Conservation (phyloP, 2,797 vertebrate species). For the Chaetophractus vellerosus region DNA sequence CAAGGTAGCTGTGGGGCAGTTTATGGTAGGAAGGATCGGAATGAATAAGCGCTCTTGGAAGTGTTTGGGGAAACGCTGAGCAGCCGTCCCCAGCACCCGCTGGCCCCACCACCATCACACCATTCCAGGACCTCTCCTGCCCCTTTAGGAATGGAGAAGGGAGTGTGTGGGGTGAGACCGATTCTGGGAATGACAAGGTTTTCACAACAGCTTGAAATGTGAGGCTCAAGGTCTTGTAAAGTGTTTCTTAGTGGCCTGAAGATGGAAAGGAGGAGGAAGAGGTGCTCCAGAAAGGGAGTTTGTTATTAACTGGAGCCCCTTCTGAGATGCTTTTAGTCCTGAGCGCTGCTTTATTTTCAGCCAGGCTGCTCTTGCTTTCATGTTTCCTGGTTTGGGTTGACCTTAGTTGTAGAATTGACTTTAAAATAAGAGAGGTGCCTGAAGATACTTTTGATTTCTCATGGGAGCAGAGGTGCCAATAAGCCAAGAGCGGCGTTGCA, state of each 20-base stretch:
- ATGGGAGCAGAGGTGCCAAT: not conserved
- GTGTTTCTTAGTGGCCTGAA: not conserved
- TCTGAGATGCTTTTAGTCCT: not conserved
- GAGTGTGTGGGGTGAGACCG: not conserved
- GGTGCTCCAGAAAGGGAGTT: not conserved
- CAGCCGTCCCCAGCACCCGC: not conserved
- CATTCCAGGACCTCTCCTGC: not conserved
- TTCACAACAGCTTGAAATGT: not conserved
- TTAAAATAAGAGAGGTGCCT: not conserved
- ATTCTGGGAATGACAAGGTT: not conserved
- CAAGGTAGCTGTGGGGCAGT: not conserved
- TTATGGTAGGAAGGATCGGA: not conserved
- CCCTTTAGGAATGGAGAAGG: too few species aligned
- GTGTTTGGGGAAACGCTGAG: not conserved
- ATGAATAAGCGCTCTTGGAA: too few species aligned
- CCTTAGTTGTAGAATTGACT: not conserved
- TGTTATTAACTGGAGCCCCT: rapidly evolving
- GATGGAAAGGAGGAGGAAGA: not conserved
- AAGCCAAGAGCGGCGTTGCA: not conserved
- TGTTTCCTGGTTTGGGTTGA: rapidly evolving
- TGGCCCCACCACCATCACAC: too few species aligned
- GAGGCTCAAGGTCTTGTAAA: not conserved
- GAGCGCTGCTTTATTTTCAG: not conserved
- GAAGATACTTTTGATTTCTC: not conserved
- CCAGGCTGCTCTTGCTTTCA: rapidly evolving